phyloP scores from a whole-genome alignment of 2,797 vertebrate genomes.

The Gymnoscopelus microlampas region DNA sequence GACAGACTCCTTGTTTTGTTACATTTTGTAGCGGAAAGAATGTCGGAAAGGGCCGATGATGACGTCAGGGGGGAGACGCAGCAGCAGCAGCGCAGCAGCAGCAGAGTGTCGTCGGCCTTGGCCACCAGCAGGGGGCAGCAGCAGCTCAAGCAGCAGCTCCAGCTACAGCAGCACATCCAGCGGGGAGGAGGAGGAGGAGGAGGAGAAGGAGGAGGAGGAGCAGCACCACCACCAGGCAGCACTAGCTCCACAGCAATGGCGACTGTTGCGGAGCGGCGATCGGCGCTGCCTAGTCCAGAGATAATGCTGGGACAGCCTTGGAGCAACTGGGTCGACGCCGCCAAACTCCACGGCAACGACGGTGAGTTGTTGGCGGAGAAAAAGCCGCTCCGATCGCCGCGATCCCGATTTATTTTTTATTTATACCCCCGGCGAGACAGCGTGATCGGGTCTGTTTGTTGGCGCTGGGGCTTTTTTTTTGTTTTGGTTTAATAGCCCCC shows the following conservation, averaged over 20 bases:
- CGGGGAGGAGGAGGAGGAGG: slow-evolving; percentile 77
- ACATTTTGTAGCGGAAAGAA: slow-evolving; percentile 97
- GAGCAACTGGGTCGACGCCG: slow-evolving; percentile 95
- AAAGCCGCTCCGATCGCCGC: too few relatives aligned
- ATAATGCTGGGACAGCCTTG: slow-evolving; percentile 96
- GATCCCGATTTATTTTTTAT: too few relatives aligned
- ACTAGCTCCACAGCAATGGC: slow-evolving; percentile 93
- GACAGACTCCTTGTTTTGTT: slow-evolving; percentile 86
- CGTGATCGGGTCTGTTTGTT: too few relatives aligned
- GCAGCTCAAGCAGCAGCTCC: slow-evolving; percentile 66
- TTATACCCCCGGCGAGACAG: too few relatives aligned
- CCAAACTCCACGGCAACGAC: slow-evolving; percentile 94
- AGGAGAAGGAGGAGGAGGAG: too few relatives aligned
- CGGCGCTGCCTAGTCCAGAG: slow-evolving; percentile 92
- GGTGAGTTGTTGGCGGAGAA: slow-evolving; percentile 82
- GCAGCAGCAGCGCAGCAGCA: slow-evolving; percentile 91
- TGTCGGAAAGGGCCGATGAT: slow-evolving; percentile 99
- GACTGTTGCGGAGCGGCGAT: slow-evolving; percentile 94
- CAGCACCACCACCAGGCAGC: too few relatives aligned
- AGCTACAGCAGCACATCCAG: slow-evolving; percentile 83
- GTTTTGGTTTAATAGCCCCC: too few relatives aligned
- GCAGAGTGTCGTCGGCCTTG: slow-evolving; percentile 62
- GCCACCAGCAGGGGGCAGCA: slow-evolving; percentile 72
- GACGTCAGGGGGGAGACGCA: slow-evolving; percentile 97
- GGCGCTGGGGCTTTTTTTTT: too few relatives aligned